Conservation (phyloP, 2,888 invertebrate species). For the Stenodera caucasica region DNA sequence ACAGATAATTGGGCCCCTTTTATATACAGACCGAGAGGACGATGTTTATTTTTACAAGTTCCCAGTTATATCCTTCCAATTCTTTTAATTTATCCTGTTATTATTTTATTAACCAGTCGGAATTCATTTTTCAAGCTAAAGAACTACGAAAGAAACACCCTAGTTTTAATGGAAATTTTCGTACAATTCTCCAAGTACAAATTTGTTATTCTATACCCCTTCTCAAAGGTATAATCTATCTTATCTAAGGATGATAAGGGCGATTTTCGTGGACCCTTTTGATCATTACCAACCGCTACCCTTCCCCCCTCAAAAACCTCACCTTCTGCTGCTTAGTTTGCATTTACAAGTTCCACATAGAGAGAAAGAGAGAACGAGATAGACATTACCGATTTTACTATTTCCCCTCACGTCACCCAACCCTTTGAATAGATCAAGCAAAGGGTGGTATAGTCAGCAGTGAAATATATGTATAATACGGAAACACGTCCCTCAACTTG, state of each 20-base stretch:
- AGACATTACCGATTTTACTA: slow-evolving; percentile 16
- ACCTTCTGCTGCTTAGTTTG: slow-evolving; percentile 56
- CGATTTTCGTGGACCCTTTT: slow-evolving; percentile 51
- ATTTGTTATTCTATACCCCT: slow-evolving; percentile 50
- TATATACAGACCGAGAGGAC: slow-evolving; percentile 26
- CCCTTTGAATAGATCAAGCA: slow-evolving; percentile 11
- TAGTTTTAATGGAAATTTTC: background rate
- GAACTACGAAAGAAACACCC: too few relatives aligned
- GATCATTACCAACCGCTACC: slow-evolving; percentile 56
- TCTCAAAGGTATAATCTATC: slow-evolving; percentile 52
- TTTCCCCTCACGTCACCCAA: slow-evolving; percentile 16
- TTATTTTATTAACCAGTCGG: too few relatives aligned
- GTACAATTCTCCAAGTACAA: slow-evolving; percentile 48
- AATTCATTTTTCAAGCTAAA: too few relatives aligned
- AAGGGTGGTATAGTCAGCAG: slow-evolving; percentile 4
- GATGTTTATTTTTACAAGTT: slow-evolving; percentile 40
- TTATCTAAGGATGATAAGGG: slow-evolving; percentile 53
- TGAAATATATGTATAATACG: slow-evolving; percentile 5
- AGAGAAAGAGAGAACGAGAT: slow-evolving; percentile 28
- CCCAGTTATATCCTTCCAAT: slow-evolving; percentile 17
- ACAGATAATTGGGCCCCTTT: slow-evolving; percentile 49
- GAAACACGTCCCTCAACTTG: slow-evolving; percentile 11
- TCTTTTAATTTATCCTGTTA: slow-evolving; percentile 12
- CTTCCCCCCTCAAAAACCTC: slow-evolving; percentile 32
- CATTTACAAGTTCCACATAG: slow-evolving; percentile 56